These are phyloP conservation scores for Bungarus multicinctus DNA, from an alignment of 2,113 vertebrate species.

Conservation along the genomic window DNA sequence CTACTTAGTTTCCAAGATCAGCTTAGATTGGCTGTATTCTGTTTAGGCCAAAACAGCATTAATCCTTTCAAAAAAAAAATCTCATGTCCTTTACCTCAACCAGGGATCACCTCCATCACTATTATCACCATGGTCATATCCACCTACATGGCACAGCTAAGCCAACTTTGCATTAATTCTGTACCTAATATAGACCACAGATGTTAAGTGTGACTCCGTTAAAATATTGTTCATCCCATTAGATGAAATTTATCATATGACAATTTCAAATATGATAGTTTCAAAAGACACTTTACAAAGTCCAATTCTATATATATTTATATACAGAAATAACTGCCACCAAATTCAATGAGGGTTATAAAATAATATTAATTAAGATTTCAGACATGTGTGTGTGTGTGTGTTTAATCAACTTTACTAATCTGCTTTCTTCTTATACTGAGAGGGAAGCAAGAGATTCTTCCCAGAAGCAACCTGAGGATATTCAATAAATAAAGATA, in stretches of 20 bases:
- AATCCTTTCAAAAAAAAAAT: neutral
- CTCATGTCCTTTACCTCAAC: neutral
- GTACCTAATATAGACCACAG: neutral
- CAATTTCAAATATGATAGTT: neutral
- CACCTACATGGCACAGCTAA: neutral
- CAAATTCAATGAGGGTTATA: neutral
- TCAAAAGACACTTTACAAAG: neutral
- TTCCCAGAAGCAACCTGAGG: neutral
- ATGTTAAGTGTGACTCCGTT: neutral
- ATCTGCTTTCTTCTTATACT: neutral
- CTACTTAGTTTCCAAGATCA: neutral
- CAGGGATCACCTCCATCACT: neutral
- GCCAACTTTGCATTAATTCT: neutral
- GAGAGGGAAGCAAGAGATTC: neutral
- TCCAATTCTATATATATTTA: neutral
- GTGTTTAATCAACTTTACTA: slow-evolving; percentile 4
- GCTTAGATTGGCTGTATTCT: neutral
- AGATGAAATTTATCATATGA: neutral
- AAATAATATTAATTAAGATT: neutral
- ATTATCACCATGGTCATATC: neutral
- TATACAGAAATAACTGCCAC: neutral
- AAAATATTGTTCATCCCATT: neutral
- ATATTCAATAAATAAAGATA: neutral
- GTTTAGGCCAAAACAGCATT: neutral
- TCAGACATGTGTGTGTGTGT: neutral